Percentiles rank a stretch among this genome's conserved stretches.
Conservation (phyloP, 1,140 invertebrate species). For the Saccostrea glomerata region DNA sequence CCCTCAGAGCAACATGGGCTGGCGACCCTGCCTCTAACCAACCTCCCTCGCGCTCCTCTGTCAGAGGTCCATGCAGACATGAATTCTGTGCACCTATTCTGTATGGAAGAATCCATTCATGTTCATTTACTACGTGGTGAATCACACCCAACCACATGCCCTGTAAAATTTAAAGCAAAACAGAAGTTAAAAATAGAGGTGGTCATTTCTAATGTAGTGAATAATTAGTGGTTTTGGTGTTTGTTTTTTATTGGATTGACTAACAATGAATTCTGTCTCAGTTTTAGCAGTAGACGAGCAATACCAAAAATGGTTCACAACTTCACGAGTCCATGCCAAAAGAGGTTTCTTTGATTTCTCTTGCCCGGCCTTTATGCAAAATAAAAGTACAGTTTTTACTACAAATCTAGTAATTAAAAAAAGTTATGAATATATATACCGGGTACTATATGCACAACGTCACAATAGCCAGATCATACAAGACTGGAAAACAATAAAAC, state of each 20-base stretch:
- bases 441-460: too few species aligned
- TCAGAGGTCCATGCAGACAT: constrained; percentile 39
- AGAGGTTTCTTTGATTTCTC: constrained; percentile 19
- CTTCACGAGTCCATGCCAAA: constrained; percentile 27
- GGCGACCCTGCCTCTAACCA: constrained; percentile 24
- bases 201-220: too few species aligned
- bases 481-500: too few species aligned
- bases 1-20: constrained; percentile 24
- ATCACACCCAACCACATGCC: constrained; percentile 40
- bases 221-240: too few species aligned
- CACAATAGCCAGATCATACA: too few species aligned
- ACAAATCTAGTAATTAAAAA: too few species aligned
- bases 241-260: not conserved
- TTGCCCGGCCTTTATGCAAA: not conserved
- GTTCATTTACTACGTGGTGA: too few species aligned
- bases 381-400: too few species aligned
- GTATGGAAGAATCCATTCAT: too few species aligned
- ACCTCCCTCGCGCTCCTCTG: constrained; percentile 2
- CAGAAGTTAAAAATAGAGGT: too few species aligned
- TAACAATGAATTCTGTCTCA: constrained; percentile 39
- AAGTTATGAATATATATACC: too few species aligned
- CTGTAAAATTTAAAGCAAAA: not conserved
- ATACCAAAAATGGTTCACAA: constrained; percentile 45
- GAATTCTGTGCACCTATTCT: not conserved
- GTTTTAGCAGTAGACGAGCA: not conserved